Evolutionary conservation across 2,797 vertebrate genomes (phyloP).

Genomic region (Yasuhikotakia modesta): DNA sequence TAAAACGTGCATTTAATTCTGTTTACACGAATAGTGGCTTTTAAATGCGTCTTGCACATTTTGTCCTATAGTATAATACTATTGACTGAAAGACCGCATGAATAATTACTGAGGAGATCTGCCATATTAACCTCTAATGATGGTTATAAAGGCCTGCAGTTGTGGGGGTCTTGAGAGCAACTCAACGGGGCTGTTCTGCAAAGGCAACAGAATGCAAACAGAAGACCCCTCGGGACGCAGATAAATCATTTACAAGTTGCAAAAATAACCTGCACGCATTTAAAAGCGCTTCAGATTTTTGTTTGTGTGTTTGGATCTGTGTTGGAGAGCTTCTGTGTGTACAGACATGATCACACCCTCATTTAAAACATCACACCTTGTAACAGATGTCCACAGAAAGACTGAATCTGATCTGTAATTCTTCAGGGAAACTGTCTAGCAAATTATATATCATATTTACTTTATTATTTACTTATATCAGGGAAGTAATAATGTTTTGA

Average conservation of each 20-base stretch:
- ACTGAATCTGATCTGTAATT: background rate
- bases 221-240: background rate
- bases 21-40: background rate
- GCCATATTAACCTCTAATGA: slow-evolving; percentile 27
- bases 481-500: too few species aligned
- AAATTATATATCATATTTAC: too few species aligned
- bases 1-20: background rate
- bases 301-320: background rate
- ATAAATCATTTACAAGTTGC: slow-evolving; percentile 35
- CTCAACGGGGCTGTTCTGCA: slow-evolving; percentile 11
- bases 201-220: slow-evolving; percentile 28
- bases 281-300: background rate
- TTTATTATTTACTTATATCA: too few species aligned
- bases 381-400: background rate
- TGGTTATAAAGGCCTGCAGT: slow-evolving; percentile 6
- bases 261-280: slow-evolving; percentile 12
- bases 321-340: background rate
- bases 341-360: background rate
- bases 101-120: background rate
- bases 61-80: background rate
- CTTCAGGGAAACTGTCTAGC: too few species aligned
- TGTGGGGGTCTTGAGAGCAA: slow-evolving; percentile 35
- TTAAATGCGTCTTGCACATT: background rate
- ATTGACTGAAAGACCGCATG: background rate
- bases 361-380: background rate